Percentiles rank a stretch among this genome's conserved stretches.
phyloP scores from a whole-genome alignment of 2,113 vertebrate genomes.

The Caretta caretta region DNA sequence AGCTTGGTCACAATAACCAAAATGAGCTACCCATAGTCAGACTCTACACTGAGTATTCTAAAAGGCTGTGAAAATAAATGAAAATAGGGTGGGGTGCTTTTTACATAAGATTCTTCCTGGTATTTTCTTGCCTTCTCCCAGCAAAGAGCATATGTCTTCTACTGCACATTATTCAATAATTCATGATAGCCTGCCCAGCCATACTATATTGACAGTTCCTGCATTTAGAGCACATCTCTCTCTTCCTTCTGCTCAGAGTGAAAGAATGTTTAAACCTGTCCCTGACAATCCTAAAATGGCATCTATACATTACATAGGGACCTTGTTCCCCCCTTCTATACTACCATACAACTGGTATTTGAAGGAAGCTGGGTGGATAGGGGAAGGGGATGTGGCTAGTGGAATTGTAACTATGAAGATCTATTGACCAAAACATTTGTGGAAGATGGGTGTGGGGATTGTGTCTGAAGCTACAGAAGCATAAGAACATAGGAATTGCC shows the following conservation, averaged over 20 bases:
- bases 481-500: neutral
- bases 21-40: neutral
- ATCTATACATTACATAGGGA: neutral
- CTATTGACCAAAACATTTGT: neutral
- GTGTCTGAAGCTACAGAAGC: neutral
- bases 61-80: neutral
- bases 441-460: neutral
- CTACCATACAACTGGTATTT: neutral
- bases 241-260: neutral
- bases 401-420: neutral
- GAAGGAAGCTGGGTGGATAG: neutral
- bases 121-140: neutral
- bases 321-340: neutral
- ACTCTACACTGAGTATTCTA: neutral
- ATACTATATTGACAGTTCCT: neutral
- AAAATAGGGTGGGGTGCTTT: neutral
- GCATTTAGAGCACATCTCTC: neutral
- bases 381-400: neutral
- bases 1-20: neutral
- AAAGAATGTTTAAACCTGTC: neutral
- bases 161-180: neutral
- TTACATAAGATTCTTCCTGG: neutral
- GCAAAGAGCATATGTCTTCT: too few relatives aligned
- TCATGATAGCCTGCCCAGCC: neutral
- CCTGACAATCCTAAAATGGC: neutral